Evolutionary conservation across 2,797 vertebrate species (phyloP).

Genomic region (Semaprochilodus insignis): DNA sequence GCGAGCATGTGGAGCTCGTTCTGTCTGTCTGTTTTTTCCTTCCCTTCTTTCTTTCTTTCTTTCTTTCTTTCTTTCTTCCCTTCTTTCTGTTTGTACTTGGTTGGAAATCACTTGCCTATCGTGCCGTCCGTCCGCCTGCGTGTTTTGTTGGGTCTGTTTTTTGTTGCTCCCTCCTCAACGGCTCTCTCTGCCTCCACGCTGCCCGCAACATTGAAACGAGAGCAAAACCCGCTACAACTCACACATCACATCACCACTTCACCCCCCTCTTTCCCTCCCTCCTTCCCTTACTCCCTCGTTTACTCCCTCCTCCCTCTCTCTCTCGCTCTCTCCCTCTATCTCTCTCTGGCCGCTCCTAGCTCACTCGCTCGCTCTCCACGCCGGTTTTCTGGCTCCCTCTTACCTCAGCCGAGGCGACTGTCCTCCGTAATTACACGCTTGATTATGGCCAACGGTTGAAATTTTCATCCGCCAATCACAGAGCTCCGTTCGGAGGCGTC

Average conservation of each 20-base stretch:
- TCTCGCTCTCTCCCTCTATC: conserved; percentile 22
- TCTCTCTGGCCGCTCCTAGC: conserved; percentile 30
- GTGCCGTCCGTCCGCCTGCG: conserved; percentile 82
- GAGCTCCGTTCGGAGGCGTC: neutral
- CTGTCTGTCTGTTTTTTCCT: conserved; percentile 67
- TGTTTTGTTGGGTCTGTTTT: conserved; percentile 74
- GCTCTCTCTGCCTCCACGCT: conserved; percentile 83
- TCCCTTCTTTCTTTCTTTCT: neutral
- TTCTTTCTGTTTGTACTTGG: conserved; percentile 36
- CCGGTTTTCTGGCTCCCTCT: neutral
- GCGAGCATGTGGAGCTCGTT: conserved; percentile 57
- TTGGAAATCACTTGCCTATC: conserved; percentile 83
- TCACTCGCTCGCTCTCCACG: conserved; percentile 40
- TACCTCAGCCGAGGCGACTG: neutral
- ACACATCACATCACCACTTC: conserved; percentile 76
- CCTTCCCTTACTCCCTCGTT: conserved; percentile 20
- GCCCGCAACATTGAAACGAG: conserved; percentile 85
- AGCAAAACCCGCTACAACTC: conserved; percentile 80
- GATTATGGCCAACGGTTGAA: neutral
- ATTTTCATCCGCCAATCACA: neutral
- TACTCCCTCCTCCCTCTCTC: conserved; percentile 23
- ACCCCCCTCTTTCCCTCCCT: conserved; percentile 52
- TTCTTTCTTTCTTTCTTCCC: conserved; percentile 27
- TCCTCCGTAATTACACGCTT: conserved; percentile 5
- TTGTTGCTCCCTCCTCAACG: conserved; percentile 73